Base-by-base conservation (phyloP, 2,888 invertebrate genomes). In the Iselma pallidipennis region DNA sequence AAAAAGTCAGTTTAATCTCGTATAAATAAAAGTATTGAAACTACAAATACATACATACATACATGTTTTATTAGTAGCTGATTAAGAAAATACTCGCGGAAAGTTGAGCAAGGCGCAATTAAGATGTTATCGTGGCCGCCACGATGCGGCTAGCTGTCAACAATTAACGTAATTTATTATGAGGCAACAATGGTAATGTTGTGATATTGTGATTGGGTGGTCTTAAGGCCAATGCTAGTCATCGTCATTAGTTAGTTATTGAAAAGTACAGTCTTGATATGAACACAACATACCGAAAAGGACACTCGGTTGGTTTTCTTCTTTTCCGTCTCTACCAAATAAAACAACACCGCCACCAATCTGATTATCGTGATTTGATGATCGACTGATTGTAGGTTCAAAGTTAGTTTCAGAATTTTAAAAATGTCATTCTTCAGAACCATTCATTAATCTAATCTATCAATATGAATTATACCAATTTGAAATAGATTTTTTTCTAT, bases 121-220 rank as follows among this genome's bases (percentile, higher is more conserved):
- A 81, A 82, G 81, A 82, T 82, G 81, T 81, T 82, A 82, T 82
- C 81, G 71, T 76, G 73, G 72, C 73, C 73, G 75, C 78, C 76
- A 75, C 80, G 80, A 79, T 79, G 78, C 79, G 77, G 79, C 77
- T 73, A 78, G 76, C 81, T 80, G 81, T 81, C 81, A 78, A 81
- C 82, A 82, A 81, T 82, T 82, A 82, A 81, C 80, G 79, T 82
- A 79, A 82, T 82, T 82, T 82, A 82, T 82, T 81, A 80, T 78
- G 78, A 79, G 78, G 76, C 77, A 80, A 81, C 81, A 81, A 81
- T 80, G 80, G 80, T 79, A 78, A 78, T 80, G 79, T 80, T 80
- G 79, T 80, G 79, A 80, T 80, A 80, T 78, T 74, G 79, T 76
- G 79, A 80, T 80, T 80, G 82, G 82, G 81, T 81, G 82, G 81